These are phyloP conservation scores for Aproaerema taeniolella DNA, from an alignment of 2,888 invertebrate species.

Conservation along the genomic window DNA sequence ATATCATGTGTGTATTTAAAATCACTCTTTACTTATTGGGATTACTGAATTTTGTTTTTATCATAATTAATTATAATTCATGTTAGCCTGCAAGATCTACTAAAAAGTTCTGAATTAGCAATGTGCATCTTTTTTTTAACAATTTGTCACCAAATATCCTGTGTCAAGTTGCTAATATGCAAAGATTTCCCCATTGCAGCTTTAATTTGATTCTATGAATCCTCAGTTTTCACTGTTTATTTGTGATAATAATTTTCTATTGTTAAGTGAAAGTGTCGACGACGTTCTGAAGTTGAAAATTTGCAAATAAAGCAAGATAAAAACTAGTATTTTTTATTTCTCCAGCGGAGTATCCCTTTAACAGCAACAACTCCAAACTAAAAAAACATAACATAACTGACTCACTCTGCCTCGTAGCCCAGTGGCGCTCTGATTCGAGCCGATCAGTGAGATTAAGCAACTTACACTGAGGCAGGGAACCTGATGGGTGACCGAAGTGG, in stretches of 20 bases:
- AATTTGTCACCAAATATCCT: conserved; percentile 31
- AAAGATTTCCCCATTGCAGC: conserved; percentile 47
- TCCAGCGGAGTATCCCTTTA: too few relatives aligned
- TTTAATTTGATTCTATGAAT: conserved; percentile 71
- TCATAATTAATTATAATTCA: not conserved
- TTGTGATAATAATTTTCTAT: conserved; percentile 63
- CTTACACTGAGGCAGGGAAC: too few relatives aligned
- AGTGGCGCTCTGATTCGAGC: too few relatives aligned
- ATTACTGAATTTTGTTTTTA: too few relatives aligned
- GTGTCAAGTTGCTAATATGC: conserved; percentile 37
- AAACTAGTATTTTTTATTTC: conserved; percentile 23
- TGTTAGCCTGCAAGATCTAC: conserved; percentile 16
- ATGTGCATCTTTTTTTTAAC: conserved; percentile 33
- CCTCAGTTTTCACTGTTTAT: conserved; percentile 68
- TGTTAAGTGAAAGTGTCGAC: conserved; percentile 54
- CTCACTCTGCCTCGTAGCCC: too few relatives aligned
- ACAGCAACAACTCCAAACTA: too few relatives aligned
- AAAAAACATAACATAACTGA: too few relatives aligned
- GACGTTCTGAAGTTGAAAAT: conserved; percentile 46
- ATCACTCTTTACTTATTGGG: not conserved
- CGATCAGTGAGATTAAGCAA: too few relatives aligned
- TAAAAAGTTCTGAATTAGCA: conserved; percentile 21
- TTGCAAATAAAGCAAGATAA: conserved; percentile 18
- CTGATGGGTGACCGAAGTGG: too few relatives aligned
- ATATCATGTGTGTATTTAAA: not conserved